Base-by-base conservation (phyloP, 2,888 invertebrate species). In the Petrophora chlorosata region DNA sequence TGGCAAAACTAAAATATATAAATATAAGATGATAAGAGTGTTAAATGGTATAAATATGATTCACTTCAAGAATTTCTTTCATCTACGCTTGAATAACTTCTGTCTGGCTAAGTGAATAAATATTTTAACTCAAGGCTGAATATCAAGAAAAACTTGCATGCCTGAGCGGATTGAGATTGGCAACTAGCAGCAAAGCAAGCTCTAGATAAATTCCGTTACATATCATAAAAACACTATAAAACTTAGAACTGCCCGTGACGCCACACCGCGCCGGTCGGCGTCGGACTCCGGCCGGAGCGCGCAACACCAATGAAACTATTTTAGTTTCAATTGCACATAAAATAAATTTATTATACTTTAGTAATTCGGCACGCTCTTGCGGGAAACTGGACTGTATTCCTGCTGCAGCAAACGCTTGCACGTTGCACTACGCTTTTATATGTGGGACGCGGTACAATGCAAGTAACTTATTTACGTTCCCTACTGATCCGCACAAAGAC, bases 261-360 rank as follows among this genome's bases (percentile, higher is more conserved):
- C 53, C 56, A 35, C 55, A 46, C 47, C 2, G 23, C 40, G 48
- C 59, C 56, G 54, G 45, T 52, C 56, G 55, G n/a, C n/a, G n/a
- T n/a, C n/a, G n/a, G n/a, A n/a, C n/a, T n/a, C n/a, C n/a, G n/a
- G n/a, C n/a, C n/a, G 55, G 56, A 64, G 50, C 58, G 60, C 67
- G 66, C 63, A 67, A 71, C 55, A 63, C 67, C 69, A 65, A 68
- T 67, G 70, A 62, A 59, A 78, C 83, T 86, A 85, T 85, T 85
- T 84, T 63, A 42, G 82, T 79, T 79, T 74, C 75, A 78, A 81
- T 81, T 84, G 79, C 82, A 83, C 82, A 81, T 84, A 72, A 83
- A 86, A 82, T 76, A 76, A 82, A 80, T 85, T 82, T 85, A 87
- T 82, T 76, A 73, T 76, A 68, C 60, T 68, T 72, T 60, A 63